Evolutionary conservation across 1,140 invertebrate genomes (phyloP).

Genomic region (Batillaria attramentaria): DNA sequence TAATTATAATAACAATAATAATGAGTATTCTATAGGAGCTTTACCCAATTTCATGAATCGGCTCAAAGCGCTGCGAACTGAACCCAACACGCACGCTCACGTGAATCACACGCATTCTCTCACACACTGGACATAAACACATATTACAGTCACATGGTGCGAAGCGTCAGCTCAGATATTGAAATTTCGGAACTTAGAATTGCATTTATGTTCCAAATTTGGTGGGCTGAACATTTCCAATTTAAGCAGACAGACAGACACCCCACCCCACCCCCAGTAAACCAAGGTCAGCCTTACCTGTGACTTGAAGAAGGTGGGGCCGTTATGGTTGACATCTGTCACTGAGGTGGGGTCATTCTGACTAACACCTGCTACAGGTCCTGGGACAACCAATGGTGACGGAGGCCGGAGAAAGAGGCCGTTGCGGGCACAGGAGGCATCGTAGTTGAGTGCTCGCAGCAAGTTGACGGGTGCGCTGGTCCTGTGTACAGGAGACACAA

Average conservation of each 20-base stretch:
- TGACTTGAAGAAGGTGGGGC: not conserved
- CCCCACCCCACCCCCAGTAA: not conserved
- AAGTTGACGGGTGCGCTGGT: constrained; percentile 59
- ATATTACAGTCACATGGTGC: too few species aligned
- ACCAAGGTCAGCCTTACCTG: not conserved
- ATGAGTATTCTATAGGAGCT: too few species aligned
- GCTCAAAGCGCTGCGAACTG: too few species aligned
- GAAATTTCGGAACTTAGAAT: too few species aligned
- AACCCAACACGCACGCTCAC: too few species aligned
- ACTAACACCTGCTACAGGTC: constrained; percentile 57
- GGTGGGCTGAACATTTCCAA: too few species aligned
- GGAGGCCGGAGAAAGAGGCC: constrained; percentile 59
- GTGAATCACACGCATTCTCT: not conserved
- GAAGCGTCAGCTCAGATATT: too few species aligned
- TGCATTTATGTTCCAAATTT: too few species aligned
- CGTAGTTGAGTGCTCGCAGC: constrained; percentile 66
- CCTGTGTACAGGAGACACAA: not conserved
- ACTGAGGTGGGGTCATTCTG: constrained; percentile 54
- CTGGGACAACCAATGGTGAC: constrained; percentile 25
- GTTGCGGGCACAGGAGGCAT: constrained; percentile 55
- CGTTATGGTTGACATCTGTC: constrained; percentile 27
- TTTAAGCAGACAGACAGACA: too few species aligned
- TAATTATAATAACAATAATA: too few species aligned
- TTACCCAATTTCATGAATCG: too few species aligned
- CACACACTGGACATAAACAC: not conserved